Evolutionary conservation across 2,888 invertebrate species (phyloP).

Genomic region (Apomyelois bistriatella): DNA sequence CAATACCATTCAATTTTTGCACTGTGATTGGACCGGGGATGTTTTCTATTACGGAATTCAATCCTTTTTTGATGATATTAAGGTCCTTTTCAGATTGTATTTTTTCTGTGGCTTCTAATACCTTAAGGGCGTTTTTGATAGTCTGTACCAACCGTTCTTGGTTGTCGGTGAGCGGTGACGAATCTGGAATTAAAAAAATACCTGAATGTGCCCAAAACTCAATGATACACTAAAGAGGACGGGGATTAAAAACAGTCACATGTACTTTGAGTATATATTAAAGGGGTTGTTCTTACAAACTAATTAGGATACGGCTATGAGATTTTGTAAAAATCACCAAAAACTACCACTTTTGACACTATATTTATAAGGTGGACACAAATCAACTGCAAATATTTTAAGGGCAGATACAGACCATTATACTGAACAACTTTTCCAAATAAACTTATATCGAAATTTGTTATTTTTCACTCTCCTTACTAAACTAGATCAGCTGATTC

Average conservation of each 20-base stretch:
- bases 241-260: constrained; percentile 29
- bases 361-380: no score
- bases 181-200: constrained; percentile 60
- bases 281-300: background rate
- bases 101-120: constrained; percentile 39
- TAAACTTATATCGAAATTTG: no score
- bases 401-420: no score
- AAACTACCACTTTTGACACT: no score
- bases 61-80: constrained; percentile 27
- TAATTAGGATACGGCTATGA: background rate
- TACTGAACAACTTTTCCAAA: no score
- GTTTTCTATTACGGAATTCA: constrained; percentile 20
- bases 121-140: constrained; percentile 45
- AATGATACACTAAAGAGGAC: constrained; percentile 27
- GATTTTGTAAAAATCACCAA: no score
- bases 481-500: no score
- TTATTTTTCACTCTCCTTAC: no score
- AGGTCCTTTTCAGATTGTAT: constrained; percentile 54
- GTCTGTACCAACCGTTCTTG: constrained; percentile 35
- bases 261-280: constrained; percentile 27
- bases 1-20: constrained; percentile 81
- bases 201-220: constrained; percentile 75
- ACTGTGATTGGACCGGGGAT: constrained; percentile 82
- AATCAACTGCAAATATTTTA: no score
- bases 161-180: constrained; percentile 14